Percentiles rank a stretch among this genome's conserved stretches.
Evolutionary conservation across 2,797 vertebrate species (phyloP).

Genomic region (Lacerta bilineata): DNA sequence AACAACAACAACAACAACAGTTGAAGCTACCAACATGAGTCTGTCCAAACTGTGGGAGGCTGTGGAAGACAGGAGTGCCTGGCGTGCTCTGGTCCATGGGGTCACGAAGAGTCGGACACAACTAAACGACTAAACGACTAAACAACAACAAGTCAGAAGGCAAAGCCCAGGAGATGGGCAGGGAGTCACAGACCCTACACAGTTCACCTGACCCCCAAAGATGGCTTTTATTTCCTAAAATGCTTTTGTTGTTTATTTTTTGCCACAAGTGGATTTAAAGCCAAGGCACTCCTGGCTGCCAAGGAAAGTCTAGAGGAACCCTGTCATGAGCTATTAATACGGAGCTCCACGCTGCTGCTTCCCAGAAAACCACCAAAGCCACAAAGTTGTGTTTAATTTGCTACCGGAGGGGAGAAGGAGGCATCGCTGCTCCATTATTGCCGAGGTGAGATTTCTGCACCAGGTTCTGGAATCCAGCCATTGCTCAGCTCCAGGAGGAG

Average conservation of each 20-base stretch:
- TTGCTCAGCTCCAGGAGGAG: not conserved
- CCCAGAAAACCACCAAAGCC: conserved; percentile 77
- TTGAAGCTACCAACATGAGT: too few species aligned
- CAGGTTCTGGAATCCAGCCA: conserved; percentile 28
- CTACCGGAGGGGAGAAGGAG: conserved; percentile 63
- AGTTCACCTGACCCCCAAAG: too few species aligned
- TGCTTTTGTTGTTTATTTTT: conserved; percentile 37
- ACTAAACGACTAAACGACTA: too few species aligned
- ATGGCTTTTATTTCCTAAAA: not conserved
- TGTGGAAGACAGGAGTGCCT: too few species aligned
- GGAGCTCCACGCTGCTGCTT: conserved; percentile 70
- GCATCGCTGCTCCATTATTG: conserved; percentile 58
- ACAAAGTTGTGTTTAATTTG: conserved; percentile 80
- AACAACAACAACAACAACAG: too few species aligned
- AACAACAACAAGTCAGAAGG: too few species aligned
- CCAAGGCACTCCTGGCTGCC: conserved; percentile 73
- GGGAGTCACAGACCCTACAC: too few species aligned
- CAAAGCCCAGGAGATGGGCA: too few species aligned
- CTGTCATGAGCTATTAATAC: conserved; percentile 79
- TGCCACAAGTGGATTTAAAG: conserved; percentile 66
- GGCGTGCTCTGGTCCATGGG: too few species aligned
- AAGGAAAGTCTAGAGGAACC: conserved; percentile 75
- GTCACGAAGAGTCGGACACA: too few species aligned
- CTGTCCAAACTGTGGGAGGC: too few species aligned
- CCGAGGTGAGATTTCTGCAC: conserved; percentile 29